Evolutionary conservation across 1,140 invertebrate genomes (phyloP).

Genomic region (Drosophila sp.): DNA sequence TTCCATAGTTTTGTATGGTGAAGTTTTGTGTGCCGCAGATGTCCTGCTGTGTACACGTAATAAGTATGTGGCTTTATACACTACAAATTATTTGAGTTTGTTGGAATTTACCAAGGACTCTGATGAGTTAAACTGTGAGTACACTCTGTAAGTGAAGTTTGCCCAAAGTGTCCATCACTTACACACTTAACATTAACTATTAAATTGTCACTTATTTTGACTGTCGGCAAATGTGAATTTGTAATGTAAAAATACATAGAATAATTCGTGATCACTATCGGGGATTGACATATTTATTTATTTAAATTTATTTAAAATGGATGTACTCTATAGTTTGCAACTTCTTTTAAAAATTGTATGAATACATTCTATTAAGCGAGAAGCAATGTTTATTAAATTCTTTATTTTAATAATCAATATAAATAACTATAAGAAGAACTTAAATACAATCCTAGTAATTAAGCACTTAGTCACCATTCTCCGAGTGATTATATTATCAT

Average conservation of each 20-base stretch:
- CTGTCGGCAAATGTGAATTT: background rate
- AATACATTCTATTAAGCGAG: too few relatives aligned
- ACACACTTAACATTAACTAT: background rate
- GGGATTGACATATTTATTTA: too few relatives aligned
- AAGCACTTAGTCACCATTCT: too few relatives aligned
- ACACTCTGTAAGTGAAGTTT: conserved; percentile 2
- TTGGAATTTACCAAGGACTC: conserved; percentile 18
- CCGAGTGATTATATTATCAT: conserved; percentile 6
- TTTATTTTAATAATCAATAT: too few relatives aligned
- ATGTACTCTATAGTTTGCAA: too few relatives aligned
- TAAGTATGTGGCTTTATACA: conserved; percentile 57
- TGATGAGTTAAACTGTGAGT: conserved; percentile 16
- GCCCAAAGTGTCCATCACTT: background rate
- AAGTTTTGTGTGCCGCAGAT: conserved; percentile 70
- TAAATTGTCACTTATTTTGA: background rate
- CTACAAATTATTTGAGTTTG: conserved; percentile 63
- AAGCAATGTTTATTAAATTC: too few relatives aligned
- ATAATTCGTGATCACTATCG: too few relatives aligned
- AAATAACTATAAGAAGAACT: too few relatives aligned
- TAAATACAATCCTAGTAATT: too few relatives aligned
- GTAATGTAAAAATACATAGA: too few relatives aligned
- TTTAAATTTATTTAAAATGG: too few relatives aligned
- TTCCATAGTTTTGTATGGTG: conserved; percentile 60
- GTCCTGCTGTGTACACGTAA: conserved; percentile 66
- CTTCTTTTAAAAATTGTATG: too few relatives aligned